A percentile compares a stretch with the other conserved stretches of the same genome.
phyloP scores from a whole-genome alignment of 2,797 vertebrate species.

The Enteromius treurensis region DNA sequence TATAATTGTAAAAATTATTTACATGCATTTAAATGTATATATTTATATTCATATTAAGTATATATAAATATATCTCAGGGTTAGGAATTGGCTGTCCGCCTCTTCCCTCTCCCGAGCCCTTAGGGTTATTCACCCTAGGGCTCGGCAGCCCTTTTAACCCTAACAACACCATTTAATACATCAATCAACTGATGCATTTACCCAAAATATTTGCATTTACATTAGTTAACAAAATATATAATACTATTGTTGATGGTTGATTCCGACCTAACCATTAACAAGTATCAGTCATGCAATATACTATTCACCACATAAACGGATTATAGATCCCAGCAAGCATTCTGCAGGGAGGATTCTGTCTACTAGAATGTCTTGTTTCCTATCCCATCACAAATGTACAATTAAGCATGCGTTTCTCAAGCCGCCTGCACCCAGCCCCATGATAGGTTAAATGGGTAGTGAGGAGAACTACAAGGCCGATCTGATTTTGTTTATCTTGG shows the following conservation, averaged over 20 bases:
- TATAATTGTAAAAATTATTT: too few relatives aligned
- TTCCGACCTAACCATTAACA: not conserved
- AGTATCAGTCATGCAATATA: not conserved
- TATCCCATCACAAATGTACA: slow-evolving; percentile 28
- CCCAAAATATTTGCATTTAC: too few relatives aligned
- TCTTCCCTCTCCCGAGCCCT: too few relatives aligned
- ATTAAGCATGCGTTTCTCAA: not conserved
- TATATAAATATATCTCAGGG: too few relatives aligned
- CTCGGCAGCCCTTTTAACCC: too few relatives aligned
- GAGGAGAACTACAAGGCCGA: slow-evolving; percentile 66
- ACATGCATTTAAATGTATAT: too few relatives aligned
- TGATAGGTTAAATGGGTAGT: slow-evolving; percentile 66
- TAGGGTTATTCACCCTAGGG: too few relatives aligned
- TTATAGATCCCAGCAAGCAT: not conserved
- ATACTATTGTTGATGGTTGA: not conserved
- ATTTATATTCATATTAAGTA: too few relatives aligned
- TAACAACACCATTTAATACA: too few relatives aligned
- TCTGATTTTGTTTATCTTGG: slow-evolving; percentile 77
- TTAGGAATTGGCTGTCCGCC: too few relatives aligned
- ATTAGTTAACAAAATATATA: too few relatives aligned
- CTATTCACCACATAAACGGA: not conserved
- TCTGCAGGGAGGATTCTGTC: not conserved
- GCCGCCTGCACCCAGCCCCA: not conserved
- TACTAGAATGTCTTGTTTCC: not conserved
- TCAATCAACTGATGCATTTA: too few relatives aligned